Evolutionary conservation across 2,888 invertebrate species (phyloP).

Genomic region (Mimachlamys varia): DNA sequence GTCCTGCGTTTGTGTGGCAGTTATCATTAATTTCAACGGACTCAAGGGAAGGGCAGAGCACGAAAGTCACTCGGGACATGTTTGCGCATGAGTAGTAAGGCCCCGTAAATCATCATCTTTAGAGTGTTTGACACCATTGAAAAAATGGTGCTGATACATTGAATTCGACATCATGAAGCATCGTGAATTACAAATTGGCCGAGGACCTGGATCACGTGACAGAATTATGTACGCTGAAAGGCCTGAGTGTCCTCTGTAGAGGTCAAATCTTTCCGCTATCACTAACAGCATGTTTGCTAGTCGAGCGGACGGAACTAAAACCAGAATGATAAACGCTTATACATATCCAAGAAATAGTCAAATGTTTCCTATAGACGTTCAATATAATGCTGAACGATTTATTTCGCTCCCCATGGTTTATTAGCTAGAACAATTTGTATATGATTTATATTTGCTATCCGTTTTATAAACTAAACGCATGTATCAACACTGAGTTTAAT

Average conservation of each 20-base stretch:
- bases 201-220: background rate
- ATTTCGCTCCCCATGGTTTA: background rate
- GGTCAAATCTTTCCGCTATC: background rate
- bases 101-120: background rate
- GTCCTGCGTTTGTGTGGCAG: background rate
- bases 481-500: background rate
- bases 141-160: background rate
- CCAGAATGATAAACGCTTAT: background rate
- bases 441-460: background rate
- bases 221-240: background rate
- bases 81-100: slow-evolving; percentile 23
- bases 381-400: no score
- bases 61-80: background rate
- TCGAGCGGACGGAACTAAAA: background rate
- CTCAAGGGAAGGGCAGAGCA: background rate
- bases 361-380: background rate
- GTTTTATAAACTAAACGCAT: background rate
- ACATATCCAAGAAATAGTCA: background rate
- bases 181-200: background rate
- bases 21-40: background rate
- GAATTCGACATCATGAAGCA: background rate
- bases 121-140: slow-evolving; percentile 8
- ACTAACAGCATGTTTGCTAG: background rate
- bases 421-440: background rate
- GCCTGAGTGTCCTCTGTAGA: background rate